Percentiles rank a stretch among this genome's conserved stretches.
Conservation (phyloP, 1,140 invertebrate genomes). For the Stenopsyche tienmushanensis region DNA sequence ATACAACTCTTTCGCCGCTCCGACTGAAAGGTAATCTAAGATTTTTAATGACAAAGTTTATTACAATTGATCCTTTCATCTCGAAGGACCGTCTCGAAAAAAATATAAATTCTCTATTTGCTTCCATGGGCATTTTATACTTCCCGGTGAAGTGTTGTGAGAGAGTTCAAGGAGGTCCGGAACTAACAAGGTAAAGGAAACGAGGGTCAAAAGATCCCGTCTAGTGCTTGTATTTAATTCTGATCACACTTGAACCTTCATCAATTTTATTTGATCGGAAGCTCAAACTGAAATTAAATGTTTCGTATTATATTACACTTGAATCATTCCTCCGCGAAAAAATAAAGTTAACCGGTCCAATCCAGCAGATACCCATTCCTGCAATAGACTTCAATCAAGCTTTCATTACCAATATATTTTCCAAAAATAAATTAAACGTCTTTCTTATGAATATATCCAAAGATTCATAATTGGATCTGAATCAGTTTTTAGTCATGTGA, state of each 20-base stretch:
- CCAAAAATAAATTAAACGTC: no score
- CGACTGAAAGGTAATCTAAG: no score
- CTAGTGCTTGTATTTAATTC: constrained; percentile 21
- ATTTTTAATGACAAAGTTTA: no score
- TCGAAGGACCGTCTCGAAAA: background rate
- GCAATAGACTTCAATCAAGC: no score
- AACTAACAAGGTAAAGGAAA: constrained; percentile 23
- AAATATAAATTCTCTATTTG: background rate
- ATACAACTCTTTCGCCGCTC: no score
- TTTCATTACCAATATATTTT: no score
- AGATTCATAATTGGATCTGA: no score
- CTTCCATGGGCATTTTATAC: background rate
- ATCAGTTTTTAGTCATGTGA: no score
- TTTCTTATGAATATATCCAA: no score
- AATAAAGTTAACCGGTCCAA: background rate
- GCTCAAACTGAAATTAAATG: constrained; percentile 2
- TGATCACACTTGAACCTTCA: constrained; percentile 17
- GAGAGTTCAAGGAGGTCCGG: background rate
- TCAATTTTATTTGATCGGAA: constrained; percentile 12
- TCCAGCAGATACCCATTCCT: no score
- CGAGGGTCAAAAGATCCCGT: constrained; percentile 15
- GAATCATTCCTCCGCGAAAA: background rate
- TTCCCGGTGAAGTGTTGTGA: background rate
- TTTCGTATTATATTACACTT: background rate
- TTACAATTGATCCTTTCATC: no score